Percentiles rank a stretch among this genome's conserved stretches.
Evolutionary conservation across 2,888 invertebrate genomes (phyloP).

Genomic region (Blera fallax): DNA sequence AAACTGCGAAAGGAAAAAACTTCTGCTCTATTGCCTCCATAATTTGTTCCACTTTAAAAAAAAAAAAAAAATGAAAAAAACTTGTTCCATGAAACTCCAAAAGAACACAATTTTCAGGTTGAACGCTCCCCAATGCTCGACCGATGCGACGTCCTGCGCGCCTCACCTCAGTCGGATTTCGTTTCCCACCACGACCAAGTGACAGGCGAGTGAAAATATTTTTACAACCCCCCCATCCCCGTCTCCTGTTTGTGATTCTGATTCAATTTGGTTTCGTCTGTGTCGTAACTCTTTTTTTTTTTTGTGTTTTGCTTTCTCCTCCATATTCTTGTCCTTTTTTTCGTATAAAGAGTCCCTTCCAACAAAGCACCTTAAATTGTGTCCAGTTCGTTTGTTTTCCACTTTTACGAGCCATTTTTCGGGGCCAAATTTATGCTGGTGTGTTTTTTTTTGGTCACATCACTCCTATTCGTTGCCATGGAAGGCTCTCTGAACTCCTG

Average conservation of each 20-base stretch:
- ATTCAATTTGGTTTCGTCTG: conserved; percentile 69
- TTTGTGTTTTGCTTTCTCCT: conserved; percentile 44
- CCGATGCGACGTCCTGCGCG: neutral
- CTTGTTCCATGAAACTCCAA: conserved; percentile 21
- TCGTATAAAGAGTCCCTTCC: conserved; percentile 33
- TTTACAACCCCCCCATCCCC: conserved; percentile 9
- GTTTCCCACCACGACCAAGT: neutral
- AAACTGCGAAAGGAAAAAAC: conserved; percentile 33
- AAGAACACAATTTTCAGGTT: conserved; percentile 60
- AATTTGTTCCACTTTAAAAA: conserved; percentile 52
- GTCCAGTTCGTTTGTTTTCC: conserved; percentile 39
- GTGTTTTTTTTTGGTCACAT: conserved; percentile 7
- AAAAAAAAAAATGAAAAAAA: neutral
- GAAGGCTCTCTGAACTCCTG: neutral
- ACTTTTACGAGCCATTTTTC: neutral
- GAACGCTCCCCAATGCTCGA: conserved; percentile 32
- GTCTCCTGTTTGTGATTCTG: conserved; percentile 54
- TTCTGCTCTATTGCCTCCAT: conserved; percentile 69
- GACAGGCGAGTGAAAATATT: conserved; percentile 61
- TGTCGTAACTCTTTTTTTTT: conserved; percentile 66
- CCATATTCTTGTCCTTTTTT: conserved; percentile 5
- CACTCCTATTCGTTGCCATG: conserved; percentile 14
- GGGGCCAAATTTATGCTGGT: neutral
- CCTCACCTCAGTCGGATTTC: neutral
- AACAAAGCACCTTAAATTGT: conserved; percentile 56